These are phyloP conservation scores for Peromyscus californicus DNA, from an alignment of 2,113 vertebrate genomes.

Conservation along the genomic window DNA sequence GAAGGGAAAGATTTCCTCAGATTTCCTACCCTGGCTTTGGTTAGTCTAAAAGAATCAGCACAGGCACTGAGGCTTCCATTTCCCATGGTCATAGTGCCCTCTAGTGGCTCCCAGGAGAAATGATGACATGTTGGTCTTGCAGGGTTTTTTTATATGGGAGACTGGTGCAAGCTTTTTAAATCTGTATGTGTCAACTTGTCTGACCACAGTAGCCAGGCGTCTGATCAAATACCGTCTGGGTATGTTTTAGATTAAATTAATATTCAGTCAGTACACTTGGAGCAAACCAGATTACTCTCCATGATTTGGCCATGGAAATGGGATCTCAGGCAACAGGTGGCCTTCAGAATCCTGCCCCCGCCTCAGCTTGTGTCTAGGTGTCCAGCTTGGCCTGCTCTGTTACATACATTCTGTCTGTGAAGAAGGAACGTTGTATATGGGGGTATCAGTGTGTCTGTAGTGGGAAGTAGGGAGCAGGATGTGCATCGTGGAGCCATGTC, in stretches of 20 bases:
- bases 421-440: no score
- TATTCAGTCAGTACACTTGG: neutral
- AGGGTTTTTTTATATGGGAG: neutral
- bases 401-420: neutral
- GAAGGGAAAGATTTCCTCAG: neutral
- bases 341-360: neutral
- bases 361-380: neutral
- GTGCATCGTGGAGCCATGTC: neutral
- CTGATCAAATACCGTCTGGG: no score
- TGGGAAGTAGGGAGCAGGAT: neutral
- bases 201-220: neutral
- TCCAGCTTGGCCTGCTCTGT: neutral
- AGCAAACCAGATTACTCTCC: neutral
- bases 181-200: neutral
- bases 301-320: neutral
- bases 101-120: conserved; percentile 61
- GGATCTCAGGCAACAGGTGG: neutral
- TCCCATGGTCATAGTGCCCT: conserved; percentile 71
- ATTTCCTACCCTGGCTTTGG: neutral
- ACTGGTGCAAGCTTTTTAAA: neutral
- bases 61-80: neutral
- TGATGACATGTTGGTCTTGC: neutral
- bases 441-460: neutral
- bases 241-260: neutral
- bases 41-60: neutral